A percentile compares a stretch with the other conserved stretches of the same genome.
Conservation (phyloP, 2,797 vertebrate genomes). For the Pseudomugil gertrudae region DNA sequence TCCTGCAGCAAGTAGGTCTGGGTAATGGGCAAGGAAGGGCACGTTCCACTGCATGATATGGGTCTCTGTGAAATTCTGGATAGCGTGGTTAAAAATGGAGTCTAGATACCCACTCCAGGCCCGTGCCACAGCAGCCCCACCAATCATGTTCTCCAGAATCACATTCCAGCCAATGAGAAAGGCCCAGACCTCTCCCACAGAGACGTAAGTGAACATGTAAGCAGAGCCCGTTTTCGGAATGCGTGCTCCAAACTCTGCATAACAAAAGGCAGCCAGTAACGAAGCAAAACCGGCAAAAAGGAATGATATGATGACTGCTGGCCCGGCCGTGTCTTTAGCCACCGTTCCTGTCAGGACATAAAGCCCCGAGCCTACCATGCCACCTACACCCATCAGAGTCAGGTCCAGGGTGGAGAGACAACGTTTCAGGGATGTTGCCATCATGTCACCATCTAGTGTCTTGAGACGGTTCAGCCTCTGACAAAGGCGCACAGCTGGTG, state of each 20-base stretch:
- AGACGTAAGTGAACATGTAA: constrained; percentile 98
- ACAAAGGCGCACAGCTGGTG: constrained; percentile 86
- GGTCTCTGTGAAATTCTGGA: constrained; percentile 92
- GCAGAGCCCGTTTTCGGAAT: constrained; percentile 96
- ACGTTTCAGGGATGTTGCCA: constrained; percentile 92
- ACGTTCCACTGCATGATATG: constrained; percentile 90
- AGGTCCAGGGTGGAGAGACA: constrained; percentile 93
- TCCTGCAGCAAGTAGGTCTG: constrained; percentile 90
- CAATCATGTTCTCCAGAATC: constrained; percentile 95
- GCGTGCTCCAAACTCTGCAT: constrained; percentile 94
- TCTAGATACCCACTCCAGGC: constrained; percentile 98
- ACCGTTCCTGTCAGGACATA: constrained; percentile 95
- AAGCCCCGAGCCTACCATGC: constrained; percentile 95
- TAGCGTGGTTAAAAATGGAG: constrained; percentile 92
- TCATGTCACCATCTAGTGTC: constrained; percentile 90
- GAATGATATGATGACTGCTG: constrained; percentile 90
- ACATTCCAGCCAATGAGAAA: constrained; percentile 98
- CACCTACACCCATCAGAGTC: constrained; percentile 91
- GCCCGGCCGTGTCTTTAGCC: constrained; percentile 91
- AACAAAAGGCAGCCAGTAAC: constrained; percentile 94
- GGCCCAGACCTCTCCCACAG: constrained; percentile 95
- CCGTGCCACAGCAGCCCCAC: constrained; percentile 91
- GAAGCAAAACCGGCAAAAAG: constrained; percentile 90
- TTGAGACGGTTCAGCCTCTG: constrained; percentile 93
- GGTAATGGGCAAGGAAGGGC: constrained; percentile 90